These are phyloP conservation scores for Diaprepes abbreviatus DNA, from an alignment of 2,888 invertebrate genomes.

Conservation along the genomic window DNA sequence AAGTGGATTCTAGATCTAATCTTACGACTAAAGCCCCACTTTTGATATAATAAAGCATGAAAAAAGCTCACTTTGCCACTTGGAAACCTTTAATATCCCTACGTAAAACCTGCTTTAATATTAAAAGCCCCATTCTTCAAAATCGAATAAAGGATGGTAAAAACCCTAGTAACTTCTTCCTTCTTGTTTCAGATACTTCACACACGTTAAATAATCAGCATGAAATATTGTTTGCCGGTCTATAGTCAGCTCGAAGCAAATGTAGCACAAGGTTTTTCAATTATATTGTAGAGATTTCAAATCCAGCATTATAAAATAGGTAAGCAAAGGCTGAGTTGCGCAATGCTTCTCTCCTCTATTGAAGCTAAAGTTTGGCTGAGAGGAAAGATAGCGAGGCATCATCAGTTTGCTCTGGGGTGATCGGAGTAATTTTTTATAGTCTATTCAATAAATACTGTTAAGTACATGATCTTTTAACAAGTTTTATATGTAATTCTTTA, in stretches of 20 bases:
- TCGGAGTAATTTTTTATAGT: not conserved
- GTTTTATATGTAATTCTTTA: no score
- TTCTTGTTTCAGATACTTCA: not conserved
- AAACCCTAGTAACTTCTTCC: no score
- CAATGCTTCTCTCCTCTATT: not conserved
- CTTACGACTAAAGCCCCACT: no score
- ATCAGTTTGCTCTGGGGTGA: not conserved
- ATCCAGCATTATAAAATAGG: not conserved
- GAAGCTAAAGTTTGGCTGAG: not conserved
- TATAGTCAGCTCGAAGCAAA: not conserved
- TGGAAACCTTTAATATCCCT: no score
- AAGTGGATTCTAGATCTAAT: no score
- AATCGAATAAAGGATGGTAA: no score
- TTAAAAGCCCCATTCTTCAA: no score
- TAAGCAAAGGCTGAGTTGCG: constrained; percentile 4
- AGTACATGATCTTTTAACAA: no score
- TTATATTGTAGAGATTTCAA: not conserved
- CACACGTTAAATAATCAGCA: no score
- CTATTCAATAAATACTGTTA: not conserved
- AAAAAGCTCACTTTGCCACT: no score
- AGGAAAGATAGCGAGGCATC: not conserved
- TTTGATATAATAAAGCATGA: no score
- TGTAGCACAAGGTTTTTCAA: constrained; percentile 1
- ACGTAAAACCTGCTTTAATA: no score
- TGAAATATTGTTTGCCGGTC: not conserved